Conservation (phyloP, 2,888 invertebrate genomes). For the Chymomyza caudatula region DNA sequence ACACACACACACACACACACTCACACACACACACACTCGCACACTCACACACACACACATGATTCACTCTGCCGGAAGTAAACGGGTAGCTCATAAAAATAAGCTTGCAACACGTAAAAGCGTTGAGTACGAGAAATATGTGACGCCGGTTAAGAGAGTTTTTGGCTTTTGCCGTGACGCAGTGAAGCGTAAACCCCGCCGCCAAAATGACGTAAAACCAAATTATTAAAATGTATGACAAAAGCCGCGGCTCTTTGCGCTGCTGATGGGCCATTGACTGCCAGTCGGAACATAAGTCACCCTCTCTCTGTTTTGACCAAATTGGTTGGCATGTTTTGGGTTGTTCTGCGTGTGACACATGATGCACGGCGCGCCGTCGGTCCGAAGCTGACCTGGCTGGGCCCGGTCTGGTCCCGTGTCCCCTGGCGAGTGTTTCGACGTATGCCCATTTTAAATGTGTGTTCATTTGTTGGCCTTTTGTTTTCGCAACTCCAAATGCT, state of each 20-base stretch:
- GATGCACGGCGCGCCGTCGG: background rate
- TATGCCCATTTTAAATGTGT: background rate
- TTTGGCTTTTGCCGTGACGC: constrained; percentile 18
- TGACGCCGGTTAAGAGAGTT: constrained; percentile 38
- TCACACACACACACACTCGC: background rate
- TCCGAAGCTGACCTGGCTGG: background rate
- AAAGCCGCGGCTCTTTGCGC: background rate
- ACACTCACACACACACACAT: background rate
- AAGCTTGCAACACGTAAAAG: constrained; percentile 29
- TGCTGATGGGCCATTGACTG: background rate
- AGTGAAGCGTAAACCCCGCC: constrained; percentile 41
- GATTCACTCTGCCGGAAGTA: constrained; percentile 33
- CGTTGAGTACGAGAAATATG: constrained; percentile 5
- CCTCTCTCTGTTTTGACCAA: background rate
- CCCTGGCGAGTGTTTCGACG: background rate
- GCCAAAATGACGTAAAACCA: constrained; percentile 40
- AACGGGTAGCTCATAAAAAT: constrained; percentile 22
- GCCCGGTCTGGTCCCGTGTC: background rate
- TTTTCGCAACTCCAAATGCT: background rate
- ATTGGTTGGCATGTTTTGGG: background rate
- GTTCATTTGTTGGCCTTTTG: background rate
- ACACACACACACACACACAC: background rate
- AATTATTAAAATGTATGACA: constrained; percentile 23
- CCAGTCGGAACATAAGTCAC: background rate
- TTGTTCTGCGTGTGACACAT: background rate